Conservation (phyloP, 2,113 vertebrate genomes). For the Struthio camelus region DNA sequence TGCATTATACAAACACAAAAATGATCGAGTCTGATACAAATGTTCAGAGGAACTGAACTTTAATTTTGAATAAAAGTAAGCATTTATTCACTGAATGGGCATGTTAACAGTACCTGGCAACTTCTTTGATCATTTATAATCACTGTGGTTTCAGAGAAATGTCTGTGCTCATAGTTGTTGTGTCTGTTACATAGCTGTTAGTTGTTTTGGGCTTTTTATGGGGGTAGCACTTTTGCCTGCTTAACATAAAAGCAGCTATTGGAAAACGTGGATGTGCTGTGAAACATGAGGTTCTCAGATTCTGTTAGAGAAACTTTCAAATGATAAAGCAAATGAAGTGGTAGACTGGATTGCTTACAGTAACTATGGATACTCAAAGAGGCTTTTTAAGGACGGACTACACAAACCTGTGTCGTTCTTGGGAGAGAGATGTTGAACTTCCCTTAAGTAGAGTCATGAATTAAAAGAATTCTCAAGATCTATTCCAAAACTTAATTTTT, state of each 20-base stretch:
- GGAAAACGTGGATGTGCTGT: background rate
- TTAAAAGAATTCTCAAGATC: background rate
- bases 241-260: background rate
- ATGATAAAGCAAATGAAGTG: background rate
- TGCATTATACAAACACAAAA: background rate
- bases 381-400: background rate
- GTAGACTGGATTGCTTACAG: background rate
- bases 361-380: background rate
- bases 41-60: background rate
- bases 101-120: background rate
- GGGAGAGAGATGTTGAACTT: background rate
- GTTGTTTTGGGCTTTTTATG: background rate
- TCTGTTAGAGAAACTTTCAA: background rate
- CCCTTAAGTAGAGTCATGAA: background rate
- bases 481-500: background rate
- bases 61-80: background rate
- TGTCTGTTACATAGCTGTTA: rapidly evolving
- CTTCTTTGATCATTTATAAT: background rate
- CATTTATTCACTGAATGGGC: background rate
- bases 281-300: background rate
- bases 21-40: background rate
- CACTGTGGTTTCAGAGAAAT: background rate
- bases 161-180: background rate
- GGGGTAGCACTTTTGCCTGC: background rate
- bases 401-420: background rate